phyloP scores from a whole-genome alignment of 2,888 invertebrate genomes.

The Drosophila algonquin region DNA sequence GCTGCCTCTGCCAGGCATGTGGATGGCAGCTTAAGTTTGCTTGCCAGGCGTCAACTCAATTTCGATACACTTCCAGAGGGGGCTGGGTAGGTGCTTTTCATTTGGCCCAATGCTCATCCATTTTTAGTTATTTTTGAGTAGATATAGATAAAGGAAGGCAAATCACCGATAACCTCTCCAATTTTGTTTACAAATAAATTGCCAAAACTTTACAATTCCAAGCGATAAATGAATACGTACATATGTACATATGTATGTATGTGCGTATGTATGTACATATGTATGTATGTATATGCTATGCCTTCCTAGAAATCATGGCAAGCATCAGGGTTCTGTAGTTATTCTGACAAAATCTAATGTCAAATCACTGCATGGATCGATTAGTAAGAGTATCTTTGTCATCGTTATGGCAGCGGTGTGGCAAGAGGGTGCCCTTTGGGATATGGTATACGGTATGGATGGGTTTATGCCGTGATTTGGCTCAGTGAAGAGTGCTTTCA shows the following conservation, averaged over 20 bases:
- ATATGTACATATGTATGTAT: not conserved
- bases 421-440: not conserved
- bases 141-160: too few species aligned
- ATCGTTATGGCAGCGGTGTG: not conserved
- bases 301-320: too few species aligned
- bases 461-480: constrained; percentile 42
- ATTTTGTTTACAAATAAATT: too few species aligned
- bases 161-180: too few species aligned
- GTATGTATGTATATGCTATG: too few species aligned
- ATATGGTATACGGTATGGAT: not conserved
- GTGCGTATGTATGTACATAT: too few species aligned
- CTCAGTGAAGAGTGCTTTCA: constrained; percentile 7
- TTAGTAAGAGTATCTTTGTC: not conserved
- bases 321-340: too few species aligned
- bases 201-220: too few species aligned
- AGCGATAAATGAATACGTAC: not conserved
- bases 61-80: constrained; percentile 46
- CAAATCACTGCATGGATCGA: too few species aligned
- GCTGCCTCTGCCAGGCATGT: constrained; percentile 44
- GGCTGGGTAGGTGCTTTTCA: constrained; percentile 7
- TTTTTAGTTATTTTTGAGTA: too few species aligned
- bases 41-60: constrained; percentile 74
- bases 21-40: constrained; percentile 71
- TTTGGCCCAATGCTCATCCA: too few species aligned
- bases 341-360: not conserved